phyloP scores from a whole-genome alignment of 2,888 invertebrate genomes.

The Megalurothrips usitatus region DNA sequence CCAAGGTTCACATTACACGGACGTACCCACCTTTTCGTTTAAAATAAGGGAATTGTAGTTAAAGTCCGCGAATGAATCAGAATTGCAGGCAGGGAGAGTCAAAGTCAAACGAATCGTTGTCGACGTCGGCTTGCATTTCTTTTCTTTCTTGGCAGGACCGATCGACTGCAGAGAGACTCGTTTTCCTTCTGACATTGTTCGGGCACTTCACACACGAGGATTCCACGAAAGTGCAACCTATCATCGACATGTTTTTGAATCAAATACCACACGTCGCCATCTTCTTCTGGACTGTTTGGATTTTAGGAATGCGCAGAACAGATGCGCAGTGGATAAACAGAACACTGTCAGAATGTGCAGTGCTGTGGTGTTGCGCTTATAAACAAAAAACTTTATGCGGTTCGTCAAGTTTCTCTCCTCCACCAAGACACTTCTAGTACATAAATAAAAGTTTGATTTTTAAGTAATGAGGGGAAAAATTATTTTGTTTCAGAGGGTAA shows the following conservation, averaged over 20 bases:
- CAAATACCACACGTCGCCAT: conserved; percentile 14
- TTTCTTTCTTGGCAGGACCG: conserved; percentile 10
- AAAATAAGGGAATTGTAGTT: background rate
- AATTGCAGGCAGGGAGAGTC: background rate
- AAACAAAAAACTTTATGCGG: background rate
- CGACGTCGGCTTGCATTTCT: background rate
- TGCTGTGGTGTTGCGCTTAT: background rate
- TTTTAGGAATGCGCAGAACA: background rate
- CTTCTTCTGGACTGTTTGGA: conserved; percentile 10
- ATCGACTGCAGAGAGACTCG: background rate
- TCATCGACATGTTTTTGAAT: conserved; percentile 23
- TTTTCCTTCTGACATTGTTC: conserved; percentile 15
- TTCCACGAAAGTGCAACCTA: background rate
- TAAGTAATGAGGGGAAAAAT: background rate
- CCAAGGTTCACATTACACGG: no score
- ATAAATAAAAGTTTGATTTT: background rate
- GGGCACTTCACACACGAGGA: background rate
- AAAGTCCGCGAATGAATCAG: background rate
- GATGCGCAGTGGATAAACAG: background rate
- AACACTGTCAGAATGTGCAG: background rate
- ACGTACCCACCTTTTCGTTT: background rate
- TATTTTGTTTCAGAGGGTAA: background rate
- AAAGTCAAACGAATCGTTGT: background rate
- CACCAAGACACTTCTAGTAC: background rate
- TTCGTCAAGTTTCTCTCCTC: background rate